phyloP scores from a whole-genome alignment of 2,113 vertebrate genomes.

The Zootoca vivipara region DNA sequence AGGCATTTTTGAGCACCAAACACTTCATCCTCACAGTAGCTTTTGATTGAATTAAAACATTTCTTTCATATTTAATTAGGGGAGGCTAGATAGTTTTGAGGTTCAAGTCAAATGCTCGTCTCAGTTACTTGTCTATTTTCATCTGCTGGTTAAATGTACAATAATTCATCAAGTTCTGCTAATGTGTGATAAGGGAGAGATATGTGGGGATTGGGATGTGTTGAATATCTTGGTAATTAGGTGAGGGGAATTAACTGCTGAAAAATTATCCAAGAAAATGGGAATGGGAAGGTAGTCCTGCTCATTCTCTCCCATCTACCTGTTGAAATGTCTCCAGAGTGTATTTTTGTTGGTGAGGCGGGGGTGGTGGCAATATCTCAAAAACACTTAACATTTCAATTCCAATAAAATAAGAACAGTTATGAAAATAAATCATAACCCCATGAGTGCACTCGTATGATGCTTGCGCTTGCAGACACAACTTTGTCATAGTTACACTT shows the following conservation, averaged over 20 bases:
- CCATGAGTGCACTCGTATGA: not conserved
- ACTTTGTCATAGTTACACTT: not conserved
- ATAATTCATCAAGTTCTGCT: not conserved
- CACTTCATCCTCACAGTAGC: no score
- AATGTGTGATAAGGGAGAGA: not conserved
- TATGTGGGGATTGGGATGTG: not conserved
- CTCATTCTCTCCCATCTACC: not conserved
- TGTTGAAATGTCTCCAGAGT: not conserved
- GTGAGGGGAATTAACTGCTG: not conserved
- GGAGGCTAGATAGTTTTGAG: not conserved
- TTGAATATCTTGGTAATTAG: not conserved
- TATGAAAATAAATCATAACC: no score
- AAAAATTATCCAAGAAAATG: not conserved
- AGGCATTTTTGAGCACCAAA: not conserved
- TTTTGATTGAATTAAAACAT: not conserved
- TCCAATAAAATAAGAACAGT: no score
- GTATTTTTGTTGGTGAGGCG: not conserved
- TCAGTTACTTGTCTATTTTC: not conserved
- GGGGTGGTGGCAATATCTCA: not conserved
- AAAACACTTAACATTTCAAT: not conserved
- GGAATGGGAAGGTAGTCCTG: no score
- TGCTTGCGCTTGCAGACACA: not conserved
- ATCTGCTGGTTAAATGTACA: not conserved
- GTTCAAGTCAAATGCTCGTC: not conserved
- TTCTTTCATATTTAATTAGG: not conserved